Percentiles rank a stretch among this genome's conserved stretches.
These are phyloP conservation scores for Struthio camelus DNA, from an alignment of 2,113 vertebrate genomes.

Conservation along the genomic window DNA sequence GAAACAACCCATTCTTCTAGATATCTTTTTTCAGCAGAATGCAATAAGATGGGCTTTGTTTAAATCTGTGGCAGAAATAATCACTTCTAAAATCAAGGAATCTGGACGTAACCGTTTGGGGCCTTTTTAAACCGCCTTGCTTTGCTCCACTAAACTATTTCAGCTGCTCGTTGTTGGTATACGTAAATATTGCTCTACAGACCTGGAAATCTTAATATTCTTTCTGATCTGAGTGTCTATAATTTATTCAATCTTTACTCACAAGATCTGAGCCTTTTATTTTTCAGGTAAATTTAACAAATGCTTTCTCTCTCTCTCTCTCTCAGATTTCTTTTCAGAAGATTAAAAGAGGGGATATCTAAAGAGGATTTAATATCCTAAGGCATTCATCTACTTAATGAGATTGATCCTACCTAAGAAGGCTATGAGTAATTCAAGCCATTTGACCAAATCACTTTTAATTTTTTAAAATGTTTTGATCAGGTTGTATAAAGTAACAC, in stretches of 20 bases:
- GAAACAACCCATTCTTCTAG: background rate
- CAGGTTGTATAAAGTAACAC: background rate
- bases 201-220: slow-evolving; percentile 19
- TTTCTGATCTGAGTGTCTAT: background rate
- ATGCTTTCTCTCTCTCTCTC: background rate
- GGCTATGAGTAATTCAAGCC: background rate
- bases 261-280: background rate
- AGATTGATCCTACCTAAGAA: slow-evolving; percentile 4
- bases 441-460: background rate
- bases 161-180: slow-evolving; percentile 3
- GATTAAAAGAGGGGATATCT: slow-evolving; percentile 29
- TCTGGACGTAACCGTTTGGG: background rate
- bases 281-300: slow-evolving; percentile 3
- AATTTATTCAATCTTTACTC: slow-evolving; percentile 32
- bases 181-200: slow-evolving; percentile 15
- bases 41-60: background rate
- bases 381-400: background rate
- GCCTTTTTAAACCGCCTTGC: slow-evolving; percentile 8
- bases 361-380: background rate
- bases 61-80: slow-evolving; percentile 22
- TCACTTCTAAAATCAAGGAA: background rate
- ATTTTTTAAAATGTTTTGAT: background rate
- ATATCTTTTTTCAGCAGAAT: background rate
- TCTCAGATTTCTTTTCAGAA: slow-evolving; percentile 26
- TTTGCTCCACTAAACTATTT: background rate